Conservation (phyloP, 2,113 vertebrate genomes). For the Azemiops feae region DNA sequence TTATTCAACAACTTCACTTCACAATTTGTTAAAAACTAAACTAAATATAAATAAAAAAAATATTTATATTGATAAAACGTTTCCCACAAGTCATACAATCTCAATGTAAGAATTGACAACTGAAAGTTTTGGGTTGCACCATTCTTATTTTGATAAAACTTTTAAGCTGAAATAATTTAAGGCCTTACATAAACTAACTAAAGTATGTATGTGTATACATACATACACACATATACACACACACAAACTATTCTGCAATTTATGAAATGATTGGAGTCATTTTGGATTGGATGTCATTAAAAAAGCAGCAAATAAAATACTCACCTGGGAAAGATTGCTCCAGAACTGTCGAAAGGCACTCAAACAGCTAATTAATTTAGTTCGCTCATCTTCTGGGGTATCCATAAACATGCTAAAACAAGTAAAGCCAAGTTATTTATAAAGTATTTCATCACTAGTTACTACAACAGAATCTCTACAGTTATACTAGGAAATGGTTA, state of each 20-base stretch:
- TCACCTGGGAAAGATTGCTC: constrained; percentile 91
- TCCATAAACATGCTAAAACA: constrained; percentile 94
- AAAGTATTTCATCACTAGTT: neutral
- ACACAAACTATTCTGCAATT: no score
- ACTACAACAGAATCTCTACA: constrained; percentile 1
- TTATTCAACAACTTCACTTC: neutral
- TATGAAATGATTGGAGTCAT: neutral
- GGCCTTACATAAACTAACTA: no score
- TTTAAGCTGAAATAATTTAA: neutral
- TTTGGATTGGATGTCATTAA: neutral
- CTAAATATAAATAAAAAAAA: neutral
- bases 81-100: neutral
- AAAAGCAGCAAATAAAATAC: constrained; percentile 21
- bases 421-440: constrained; percentile 37
- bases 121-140: neutral
- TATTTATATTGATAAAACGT: neutral
- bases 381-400: constrained; percentile 93
- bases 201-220: no score
- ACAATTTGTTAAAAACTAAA: accelerated
- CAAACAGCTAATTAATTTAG: constrained; percentile 92
- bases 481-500: neutral
- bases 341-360: constrained; percentile 93
- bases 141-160: neutral
- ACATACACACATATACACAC: no score
- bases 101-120: neutral